Evolutionary conservation across 2,888 invertebrate genomes (phyloP).

Genomic region (Drosophila quasianomalipes): DNA sequence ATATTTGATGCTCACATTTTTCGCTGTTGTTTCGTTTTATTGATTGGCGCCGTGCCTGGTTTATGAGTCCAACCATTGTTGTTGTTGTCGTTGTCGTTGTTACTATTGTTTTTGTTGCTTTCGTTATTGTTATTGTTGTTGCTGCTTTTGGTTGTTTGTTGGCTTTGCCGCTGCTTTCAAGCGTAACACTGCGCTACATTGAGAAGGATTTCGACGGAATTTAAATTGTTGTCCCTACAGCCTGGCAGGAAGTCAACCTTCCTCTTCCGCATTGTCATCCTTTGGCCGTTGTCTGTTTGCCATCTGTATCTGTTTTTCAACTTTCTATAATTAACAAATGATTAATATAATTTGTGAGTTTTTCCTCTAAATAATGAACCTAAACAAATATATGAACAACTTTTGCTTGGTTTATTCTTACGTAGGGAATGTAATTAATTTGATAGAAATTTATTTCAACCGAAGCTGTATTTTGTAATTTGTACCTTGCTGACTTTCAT

Average conservation of each 20-base stretch:
- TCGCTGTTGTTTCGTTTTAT: conserved; percentile 68
- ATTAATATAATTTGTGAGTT: conserved; percentile 16
- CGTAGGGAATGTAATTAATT: neutral
- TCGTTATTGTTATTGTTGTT: conserved; percentile 23
- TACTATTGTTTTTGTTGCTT: conserved; percentile 29
- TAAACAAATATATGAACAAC: conserved; percentile 23
- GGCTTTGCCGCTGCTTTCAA: conserved; percentile 49
- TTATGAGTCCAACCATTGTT: conserved; percentile 56
- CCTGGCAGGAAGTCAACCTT: conserved; percentile 31
- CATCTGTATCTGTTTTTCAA: neutral
- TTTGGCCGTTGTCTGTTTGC: neutral
- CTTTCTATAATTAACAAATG: conserved; percentile 40
- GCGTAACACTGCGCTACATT: conserved; percentile 60
- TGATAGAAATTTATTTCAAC: neutral
- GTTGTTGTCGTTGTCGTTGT: neutral
- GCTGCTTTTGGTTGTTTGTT: conserved; percentile 31
- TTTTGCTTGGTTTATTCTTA: neutral
- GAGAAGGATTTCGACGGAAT: conserved; percentile 66
- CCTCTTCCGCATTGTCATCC: conserved; percentile 7
- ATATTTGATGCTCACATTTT: conserved; percentile 77
- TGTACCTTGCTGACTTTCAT: neutral
- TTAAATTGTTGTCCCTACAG: conserved; percentile 54
- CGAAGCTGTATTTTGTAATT: neutral
- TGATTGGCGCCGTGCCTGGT: conserved; percentile 75
- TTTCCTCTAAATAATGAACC: neutral